These are phyloP conservation scores for Scaptomyza graminum DNA, from an alignment of 1,140 invertebrate genomes.

Conservation along the genomic window DNA sequence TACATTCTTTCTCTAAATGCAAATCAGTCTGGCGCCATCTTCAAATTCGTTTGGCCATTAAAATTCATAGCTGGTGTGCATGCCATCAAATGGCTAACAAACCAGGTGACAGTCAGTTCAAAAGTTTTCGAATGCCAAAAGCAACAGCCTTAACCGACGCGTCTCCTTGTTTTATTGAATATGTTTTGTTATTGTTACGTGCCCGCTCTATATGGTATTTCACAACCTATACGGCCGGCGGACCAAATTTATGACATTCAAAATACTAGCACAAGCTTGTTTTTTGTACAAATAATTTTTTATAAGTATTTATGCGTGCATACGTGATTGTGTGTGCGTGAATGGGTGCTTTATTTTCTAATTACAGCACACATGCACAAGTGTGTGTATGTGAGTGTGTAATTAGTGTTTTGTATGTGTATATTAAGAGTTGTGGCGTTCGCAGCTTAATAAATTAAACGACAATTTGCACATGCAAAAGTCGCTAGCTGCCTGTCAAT, in stretches of 20 bases:
- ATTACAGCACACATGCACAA: conserved; percentile 50
- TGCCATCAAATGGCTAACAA: conserved; percentile 48
- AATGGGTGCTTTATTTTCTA: conserved; percentile 69
- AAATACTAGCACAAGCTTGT: conserved; percentile 12
- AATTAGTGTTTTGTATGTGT: conserved; percentile 75
- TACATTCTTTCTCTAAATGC: conserved; percentile 70
- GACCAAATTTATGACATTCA: conserved; percentile 59
- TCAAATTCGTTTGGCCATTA: conserved; percentile 75
- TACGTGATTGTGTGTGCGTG: conserved; percentile 10
- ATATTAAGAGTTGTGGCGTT: conserved; percentile 70
- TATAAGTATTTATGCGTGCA: conserved; percentile 8
- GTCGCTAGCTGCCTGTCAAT: conserved; percentile 34
- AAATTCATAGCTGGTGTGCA: conserved; percentile 58
- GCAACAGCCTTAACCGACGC: conserved; percentile 8
- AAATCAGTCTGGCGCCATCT: conserved; percentile 62
- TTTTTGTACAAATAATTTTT: neutral
- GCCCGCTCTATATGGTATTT: conserved; percentile 27
- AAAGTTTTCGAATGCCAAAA: conserved; percentile 50
- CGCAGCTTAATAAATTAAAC: conserved; percentile 81
- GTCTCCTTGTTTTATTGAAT: conserved; percentile 21
- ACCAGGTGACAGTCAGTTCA: conserved; percentile 62
- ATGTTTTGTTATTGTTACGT: conserved; percentile 43
- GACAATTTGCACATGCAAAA: conserved; percentile 76
- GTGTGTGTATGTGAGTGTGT: conserved; percentile 42
- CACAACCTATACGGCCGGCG: conserved; percentile 67